phyloP scores from a whole-genome alignment of 1,140 invertebrate species.

The Helicoverpa zea region DNA sequence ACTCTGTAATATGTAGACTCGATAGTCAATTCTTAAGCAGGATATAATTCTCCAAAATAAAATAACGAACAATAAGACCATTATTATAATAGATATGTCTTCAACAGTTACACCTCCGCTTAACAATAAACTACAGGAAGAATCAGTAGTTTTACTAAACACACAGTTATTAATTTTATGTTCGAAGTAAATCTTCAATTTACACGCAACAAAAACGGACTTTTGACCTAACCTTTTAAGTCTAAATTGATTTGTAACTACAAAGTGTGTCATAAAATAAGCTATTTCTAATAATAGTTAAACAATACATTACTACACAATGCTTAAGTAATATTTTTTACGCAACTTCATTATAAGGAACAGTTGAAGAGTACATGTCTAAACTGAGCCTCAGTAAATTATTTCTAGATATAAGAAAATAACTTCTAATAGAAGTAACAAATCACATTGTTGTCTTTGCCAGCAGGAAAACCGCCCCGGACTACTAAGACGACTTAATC shows the following conservation, averaged over 20 bases:
- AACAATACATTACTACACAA: too few species aligned
- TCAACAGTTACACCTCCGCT: too few species aligned
- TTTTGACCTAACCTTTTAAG: background rate
- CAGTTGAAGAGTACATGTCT: too few species aligned
- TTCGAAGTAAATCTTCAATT: background rate
- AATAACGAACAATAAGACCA: too few species aligned
- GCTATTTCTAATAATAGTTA: too few species aligned
- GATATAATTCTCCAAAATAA: too few species aligned
- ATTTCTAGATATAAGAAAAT: background rate
- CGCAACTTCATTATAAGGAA: too few species aligned
- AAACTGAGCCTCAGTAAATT: background rate
- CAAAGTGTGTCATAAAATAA: background rate
- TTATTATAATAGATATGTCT: too few species aligned
- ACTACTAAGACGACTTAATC: constrained; percentile 7
- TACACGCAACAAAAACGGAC: background rate
- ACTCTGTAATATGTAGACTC: too few species aligned
- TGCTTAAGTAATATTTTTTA: too few species aligned
- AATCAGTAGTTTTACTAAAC: background rate
- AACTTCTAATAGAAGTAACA: background rate
- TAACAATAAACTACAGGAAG: too few species aligned
- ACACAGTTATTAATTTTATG: background rate
- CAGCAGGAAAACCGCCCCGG: constrained; percentile 11
- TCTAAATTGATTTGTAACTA: background rate
- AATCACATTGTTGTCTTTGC: background rate
- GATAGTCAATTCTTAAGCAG: too few species aligned